A percentile compares a stretch with the other conserved stretches of the same genome.
Evolutionary conservation across 2,113 vertebrate species (phyloP).

Genomic region (Furnarius figulus): DNA sequence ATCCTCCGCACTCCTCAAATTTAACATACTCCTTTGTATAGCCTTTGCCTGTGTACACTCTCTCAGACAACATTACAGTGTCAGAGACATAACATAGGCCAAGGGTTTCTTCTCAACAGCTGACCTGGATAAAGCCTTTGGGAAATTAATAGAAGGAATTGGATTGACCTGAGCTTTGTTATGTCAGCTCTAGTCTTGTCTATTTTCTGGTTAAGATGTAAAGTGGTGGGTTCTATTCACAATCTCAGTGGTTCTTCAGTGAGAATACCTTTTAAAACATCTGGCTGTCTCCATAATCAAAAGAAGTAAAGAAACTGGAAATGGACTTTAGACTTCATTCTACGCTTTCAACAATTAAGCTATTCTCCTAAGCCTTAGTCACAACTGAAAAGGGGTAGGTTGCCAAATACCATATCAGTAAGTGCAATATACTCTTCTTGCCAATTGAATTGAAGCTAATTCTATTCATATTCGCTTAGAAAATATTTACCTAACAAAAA

Average conservation of each 20-base stretch:
- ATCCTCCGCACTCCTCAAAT: background rate
- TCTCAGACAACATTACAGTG: background rate
- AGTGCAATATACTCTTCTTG: background rate
- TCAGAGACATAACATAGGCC: background rate
- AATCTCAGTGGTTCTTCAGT: background rate
- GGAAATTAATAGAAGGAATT: background rate
- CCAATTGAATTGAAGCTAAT: background rate
- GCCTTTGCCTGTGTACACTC: background rate
- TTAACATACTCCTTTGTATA: fast-evolving
- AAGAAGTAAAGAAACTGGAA: background rate
- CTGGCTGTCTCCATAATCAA: background rate
- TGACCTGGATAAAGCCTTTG: background rate
- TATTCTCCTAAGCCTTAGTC: background rate
- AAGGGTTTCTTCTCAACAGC: background rate
- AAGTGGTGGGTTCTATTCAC: background rate
- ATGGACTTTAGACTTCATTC: background rate
- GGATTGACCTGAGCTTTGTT: background rate
- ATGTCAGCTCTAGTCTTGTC: background rate
- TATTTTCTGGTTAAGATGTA: background rate
- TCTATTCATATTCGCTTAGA: background rate
- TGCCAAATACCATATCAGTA: background rate
- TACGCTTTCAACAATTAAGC: background rate
- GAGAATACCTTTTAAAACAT: background rate
- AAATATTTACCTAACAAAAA: constrained; percentile 30
- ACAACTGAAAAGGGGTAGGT: background rate